A percentile compares a stretch with the other conserved stretches of the same genome.
phyloP scores from a whole-genome alignment of 2,113 vertebrate genomes.

The Sander vitreus region DNA sequence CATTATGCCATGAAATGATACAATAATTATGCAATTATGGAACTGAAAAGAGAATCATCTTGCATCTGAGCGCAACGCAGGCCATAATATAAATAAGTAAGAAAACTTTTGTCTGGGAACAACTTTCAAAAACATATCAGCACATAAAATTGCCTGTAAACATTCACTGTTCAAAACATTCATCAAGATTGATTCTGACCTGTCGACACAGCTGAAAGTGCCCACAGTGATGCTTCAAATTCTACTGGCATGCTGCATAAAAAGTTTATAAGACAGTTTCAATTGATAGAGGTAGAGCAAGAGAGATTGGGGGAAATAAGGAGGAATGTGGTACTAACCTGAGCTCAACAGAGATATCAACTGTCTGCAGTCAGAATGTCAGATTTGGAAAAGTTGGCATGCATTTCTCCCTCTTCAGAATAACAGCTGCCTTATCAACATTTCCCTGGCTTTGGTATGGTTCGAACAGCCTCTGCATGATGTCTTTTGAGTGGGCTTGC shows the following conservation, averaged over 20 bases:
- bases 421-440: slow-evolving; percentile 37
- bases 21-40: slow-evolving; percentile 16
- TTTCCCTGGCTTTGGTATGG: slow-evolving; percentile 11
- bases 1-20: slow-evolving; percentile 25
- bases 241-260: slow-evolving; percentile 28
- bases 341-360: slow-evolving; percentile 52
- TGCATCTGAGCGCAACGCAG: neutral
- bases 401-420: slow-evolving; percentile 39
- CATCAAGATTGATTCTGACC: slow-evolving; percentile 60
- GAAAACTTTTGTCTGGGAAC: slow-evolving; percentile 1
- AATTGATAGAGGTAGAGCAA: slow-evolving; percentile 14
- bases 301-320: neutral
- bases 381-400: slow-evolving; percentile 34
- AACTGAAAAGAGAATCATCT: neutral
- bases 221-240: slow-evolving; percentile 48
- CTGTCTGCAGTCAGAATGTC: slow-evolving; percentile 68
- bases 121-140: slow-evolving; percentile 10
- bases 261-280: slow-evolving; percentile 37
- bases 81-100: neutral
- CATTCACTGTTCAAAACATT: slow-evolving; percentile 40
- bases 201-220: slow-evolving; percentile 24
- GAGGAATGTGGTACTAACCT: slow-evolving; percentile 2
- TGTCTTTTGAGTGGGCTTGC: slow-evolving; percentile 17
- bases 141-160: slow-evolving; percentile 28
- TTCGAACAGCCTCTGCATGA: slow-evolving; percentile 11